Conservation (phyloP, 1,140 invertebrate genomes). For the Ectropis grisescens region DNA sequence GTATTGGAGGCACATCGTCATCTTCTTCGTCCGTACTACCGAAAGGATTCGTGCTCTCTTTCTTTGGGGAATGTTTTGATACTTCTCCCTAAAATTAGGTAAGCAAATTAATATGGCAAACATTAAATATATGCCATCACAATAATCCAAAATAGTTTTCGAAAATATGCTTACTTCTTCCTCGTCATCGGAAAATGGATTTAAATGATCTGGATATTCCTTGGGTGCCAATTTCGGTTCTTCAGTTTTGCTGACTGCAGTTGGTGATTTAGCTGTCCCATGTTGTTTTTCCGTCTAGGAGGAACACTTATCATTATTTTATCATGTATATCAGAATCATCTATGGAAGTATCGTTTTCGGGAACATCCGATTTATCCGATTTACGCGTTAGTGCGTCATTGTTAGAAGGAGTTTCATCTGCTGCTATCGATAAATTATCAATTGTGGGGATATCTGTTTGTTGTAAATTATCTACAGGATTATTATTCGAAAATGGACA, state of each 20-base stretch:
- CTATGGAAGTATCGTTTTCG: too few relatives aligned
- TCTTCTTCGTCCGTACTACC: constrained; percentile 76
- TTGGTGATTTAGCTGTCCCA: constrained; percentile 13
- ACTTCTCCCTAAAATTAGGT: constrained; percentile 24
- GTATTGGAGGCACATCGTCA: constrained; percentile 51
- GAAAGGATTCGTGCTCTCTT: constrained; percentile 78
- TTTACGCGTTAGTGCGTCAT: too few relatives aligned
- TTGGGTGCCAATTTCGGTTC: too few relatives aligned
- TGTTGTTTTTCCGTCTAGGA: constrained; percentile 47
- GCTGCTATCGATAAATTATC: too few relatives aligned
- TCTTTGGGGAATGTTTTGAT: constrained; percentile 17
- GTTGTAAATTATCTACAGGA: too few relatives aligned
- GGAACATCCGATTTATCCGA: too few relatives aligned
- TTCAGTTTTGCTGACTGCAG: constrained; percentile 17
- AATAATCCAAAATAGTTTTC: neutral
- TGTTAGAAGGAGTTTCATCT: too few relatives aligned
- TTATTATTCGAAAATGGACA: too few relatives aligned
- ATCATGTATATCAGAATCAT: too few relatives aligned
- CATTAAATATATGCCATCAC: constrained; percentile 1
- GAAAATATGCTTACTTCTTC: constrained; percentile 62
- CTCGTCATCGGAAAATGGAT: constrained; percentile 83
- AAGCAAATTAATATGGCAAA: too few relatives aligned
- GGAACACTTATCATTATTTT: constrained; percentile 48
- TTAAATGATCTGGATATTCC: constrained; percentile 81
- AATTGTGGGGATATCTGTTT: too few relatives aligned